Evolutionary conservation across 2,113 vertebrate species (phyloP), one percentile per base, ranked within the genome.

Genomic region (Caranx melampygus): DNA sequence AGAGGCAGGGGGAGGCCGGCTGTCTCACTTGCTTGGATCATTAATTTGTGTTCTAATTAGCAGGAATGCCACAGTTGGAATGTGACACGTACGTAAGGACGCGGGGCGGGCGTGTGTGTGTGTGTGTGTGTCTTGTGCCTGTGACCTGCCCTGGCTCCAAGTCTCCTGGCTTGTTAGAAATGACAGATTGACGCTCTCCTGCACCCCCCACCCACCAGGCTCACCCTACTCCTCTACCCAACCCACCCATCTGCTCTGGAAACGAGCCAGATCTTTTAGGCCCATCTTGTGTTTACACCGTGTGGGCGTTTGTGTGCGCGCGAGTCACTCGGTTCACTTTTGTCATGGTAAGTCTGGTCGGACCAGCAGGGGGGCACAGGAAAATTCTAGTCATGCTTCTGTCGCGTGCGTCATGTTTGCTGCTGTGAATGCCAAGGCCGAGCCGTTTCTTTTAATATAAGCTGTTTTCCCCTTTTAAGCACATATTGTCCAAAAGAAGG

Each of bases 111-210:
- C 31, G 40, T 58, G 71, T 74, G 82, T 78, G 69, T 85, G 81
- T 75, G 72, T 68, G 70, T 65, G 49, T 73, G 72, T 87, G 82
- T 89, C 78, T 82, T 82, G 74, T 86, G 86, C 79, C 67, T 85
- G 72, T 91, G 93, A 93, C 94, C 94, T 93, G 88, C 86, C 91
- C 87, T 81, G 87, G 83, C 89, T 93, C 80, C 55, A 75, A 79
- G 88, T 91, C 93, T 95, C 92, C 90, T 83, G 92, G 94, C 94
- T 95, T 93, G 93, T 94, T 94, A 95, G 93, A 88, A 92, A 93
- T 94, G 92, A 94, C 94, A 94, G 93, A 94, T 94, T 89, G 85
- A 88, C 35, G 78, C 84, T 88, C 83, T 82, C 87, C 81, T 87
- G 81, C 78, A 73, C 87, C 83, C 81, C 73, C 72, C 71, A 79